These are phyloP conservation scores for Atractosteus spatula DNA, from an alignment of 2,113 vertebrate genomes.

Conservation along the genomic window DNA sequence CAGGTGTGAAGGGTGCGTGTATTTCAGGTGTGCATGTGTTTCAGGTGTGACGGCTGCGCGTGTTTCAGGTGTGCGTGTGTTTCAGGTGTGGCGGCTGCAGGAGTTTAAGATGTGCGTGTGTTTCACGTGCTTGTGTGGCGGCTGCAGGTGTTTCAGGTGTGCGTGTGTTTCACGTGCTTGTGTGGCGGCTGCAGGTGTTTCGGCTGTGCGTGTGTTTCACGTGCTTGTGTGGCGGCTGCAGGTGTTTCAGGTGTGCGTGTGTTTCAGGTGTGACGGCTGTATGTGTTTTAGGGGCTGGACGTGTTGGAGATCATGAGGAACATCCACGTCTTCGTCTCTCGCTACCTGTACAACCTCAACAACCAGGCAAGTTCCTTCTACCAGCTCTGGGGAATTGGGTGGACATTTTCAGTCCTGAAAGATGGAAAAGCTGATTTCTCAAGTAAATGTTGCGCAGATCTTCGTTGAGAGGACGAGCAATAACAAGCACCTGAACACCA, in stretches of 20 bases:
- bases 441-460: slow-evolving; percentile 68
- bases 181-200: too few relatives aligned
- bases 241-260: neutral
- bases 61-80: too few relatives aligned
- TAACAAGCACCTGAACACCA: slow-evolving; percentile 98
- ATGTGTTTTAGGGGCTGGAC: slow-evolving; percentile 78
- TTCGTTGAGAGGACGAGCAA: slow-evolving; percentile 97
- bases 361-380: slow-evolving; percentile 78
- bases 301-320: slow-evolving; percentile 99
- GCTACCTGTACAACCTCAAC: slow-evolving; percentile 97
- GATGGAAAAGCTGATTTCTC: neutral
- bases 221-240: neutral
- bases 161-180: neutral
- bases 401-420: neutral
- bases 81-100: too few relatives aligned
- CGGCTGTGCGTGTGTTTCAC: too few relatives aligned
- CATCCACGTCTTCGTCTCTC: slow-evolving; percentile 97
- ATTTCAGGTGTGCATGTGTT: too few relatives aligned
- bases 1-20: neutral
- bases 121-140: neutral
- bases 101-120: neutral
- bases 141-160: neutral
- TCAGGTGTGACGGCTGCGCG: too few relatives aligned
- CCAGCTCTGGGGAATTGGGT: neutral
- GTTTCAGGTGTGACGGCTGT: neutral